Evolutionary conservation across 2,888 invertebrate species (phyloP).

Genomic region (Andrena praecox): DNA sequence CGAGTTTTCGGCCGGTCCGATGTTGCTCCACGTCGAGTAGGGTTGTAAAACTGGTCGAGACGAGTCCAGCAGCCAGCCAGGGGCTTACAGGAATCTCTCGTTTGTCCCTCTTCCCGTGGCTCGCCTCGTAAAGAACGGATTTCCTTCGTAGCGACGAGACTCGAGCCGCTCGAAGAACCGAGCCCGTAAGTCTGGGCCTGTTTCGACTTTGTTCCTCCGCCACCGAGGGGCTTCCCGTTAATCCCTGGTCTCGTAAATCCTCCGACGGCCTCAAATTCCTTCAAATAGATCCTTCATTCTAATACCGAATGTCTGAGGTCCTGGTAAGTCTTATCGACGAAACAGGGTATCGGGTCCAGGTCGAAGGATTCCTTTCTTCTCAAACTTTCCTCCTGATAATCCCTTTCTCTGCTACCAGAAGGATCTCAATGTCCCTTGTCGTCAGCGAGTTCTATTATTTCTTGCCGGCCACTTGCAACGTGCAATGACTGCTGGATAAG

Average conservation of each 20-base stretch:
- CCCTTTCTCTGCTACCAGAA: not conserved
- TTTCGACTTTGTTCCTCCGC: not conserved
- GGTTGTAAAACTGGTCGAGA: conserved; percentile 16
- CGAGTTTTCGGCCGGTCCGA: not conserved
- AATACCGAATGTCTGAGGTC: not conserved
- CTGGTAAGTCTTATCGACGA: conserved; percentile 2
- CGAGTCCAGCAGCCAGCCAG: not conserved
- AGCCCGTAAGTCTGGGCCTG: not conserved
- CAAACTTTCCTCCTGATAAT: not conserved
- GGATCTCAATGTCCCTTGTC: not conserved
- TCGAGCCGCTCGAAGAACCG: not conserved
- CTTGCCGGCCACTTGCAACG: not conserved
- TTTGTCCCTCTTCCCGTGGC: not conserved
- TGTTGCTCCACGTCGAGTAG: not conserved
- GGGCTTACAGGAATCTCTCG: conserved; percentile 7
- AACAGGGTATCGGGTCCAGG: not conserved
- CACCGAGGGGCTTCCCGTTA: not conserved
- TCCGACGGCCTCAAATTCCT: not conserved
- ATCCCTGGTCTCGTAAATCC: not conserved
- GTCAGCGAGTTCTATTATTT: conserved; percentile 1
- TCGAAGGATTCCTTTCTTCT: not conserved
- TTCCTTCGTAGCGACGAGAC: not conserved
- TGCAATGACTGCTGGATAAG: not conserved
- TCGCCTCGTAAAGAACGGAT: conserved; percentile 20
- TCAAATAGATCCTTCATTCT: conserved; percentile 7